phyloP scores from a whole-genome alignment of 2,888 invertebrate species.

The Xanthostigma xanthostigma region DNA sequence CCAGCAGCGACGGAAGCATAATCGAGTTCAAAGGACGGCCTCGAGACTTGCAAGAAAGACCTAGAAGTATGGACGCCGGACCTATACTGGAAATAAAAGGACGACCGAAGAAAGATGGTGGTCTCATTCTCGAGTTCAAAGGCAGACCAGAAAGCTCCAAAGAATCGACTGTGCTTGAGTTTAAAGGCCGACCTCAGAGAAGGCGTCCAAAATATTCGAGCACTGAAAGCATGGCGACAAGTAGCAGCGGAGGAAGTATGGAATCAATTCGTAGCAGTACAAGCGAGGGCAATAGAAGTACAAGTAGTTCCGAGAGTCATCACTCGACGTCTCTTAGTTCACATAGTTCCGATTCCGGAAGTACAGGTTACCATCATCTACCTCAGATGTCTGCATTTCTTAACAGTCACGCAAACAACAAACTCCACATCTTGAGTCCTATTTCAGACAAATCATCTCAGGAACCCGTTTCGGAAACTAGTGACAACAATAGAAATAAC shows the following conservation, averaged over 20 bases:
- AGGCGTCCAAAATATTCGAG: constrained; percentile 53
- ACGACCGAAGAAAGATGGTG: constrained; percentile 46
- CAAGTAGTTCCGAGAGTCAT: constrained; percentile 70
- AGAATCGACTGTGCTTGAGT: constrained; percentile 39
- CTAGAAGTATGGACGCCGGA: constrained; percentile 39
- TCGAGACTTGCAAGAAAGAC: constrained; percentile 34
- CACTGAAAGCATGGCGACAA: constrained; percentile 77
- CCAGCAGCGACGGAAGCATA: constrained; percentile 44
- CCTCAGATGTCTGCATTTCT: constrained; percentile 52
- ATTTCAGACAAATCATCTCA: constrained; percentile 83
- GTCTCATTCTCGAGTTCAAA: constrained; percentile 58
- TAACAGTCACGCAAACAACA: constrained; percentile 49
- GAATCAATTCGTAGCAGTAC: constrained; percentile 76
- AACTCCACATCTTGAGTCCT: constrained; percentile 74
- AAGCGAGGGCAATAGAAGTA: constrained; percentile 75
- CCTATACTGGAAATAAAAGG: constrained; percentile 48
- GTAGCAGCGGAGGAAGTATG: constrained; percentile 77
- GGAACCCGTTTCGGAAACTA: constrained; percentile 70
- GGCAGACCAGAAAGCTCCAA: constrained; percentile 44
- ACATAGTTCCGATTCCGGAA: constrained; percentile 69
- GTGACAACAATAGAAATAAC: constrained; percentile 65
- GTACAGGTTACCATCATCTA: constrained; percentile 38
- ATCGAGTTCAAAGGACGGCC: constrained; percentile 41
- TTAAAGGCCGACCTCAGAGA: constrained; percentile 44
- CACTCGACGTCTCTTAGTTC: constrained; percentile 74